A percentile compares a stretch with the other conserved stretches of the same genome.
Conservation (phyloP, 1,140 invertebrate genomes). For the Scaptomyza graminum region DNA sequence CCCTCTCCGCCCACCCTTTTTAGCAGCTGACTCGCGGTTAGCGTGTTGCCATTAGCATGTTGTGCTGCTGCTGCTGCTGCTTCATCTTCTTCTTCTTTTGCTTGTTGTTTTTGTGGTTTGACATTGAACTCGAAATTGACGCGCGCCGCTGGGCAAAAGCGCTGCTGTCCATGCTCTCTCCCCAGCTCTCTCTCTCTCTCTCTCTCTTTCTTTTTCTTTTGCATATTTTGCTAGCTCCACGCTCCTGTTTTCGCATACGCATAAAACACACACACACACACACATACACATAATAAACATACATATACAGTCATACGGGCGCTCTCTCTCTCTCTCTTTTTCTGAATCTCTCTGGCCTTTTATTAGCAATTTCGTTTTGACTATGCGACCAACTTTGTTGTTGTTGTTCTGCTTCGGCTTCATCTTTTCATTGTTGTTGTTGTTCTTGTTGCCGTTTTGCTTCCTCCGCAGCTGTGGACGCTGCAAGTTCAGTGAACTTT, state of each 20-base stretch:
- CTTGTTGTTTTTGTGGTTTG: constrained; percentile 75
- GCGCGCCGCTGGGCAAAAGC: constrained; percentile 70
- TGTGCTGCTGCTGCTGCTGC: constrained; percentile 8
- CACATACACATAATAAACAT: neutral
- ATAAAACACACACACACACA: constrained; percentile 18
- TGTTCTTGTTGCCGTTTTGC: constrained; percentile 25
- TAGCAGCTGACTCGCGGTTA: neutral
- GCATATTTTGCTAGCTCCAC: constrained; percentile 10
- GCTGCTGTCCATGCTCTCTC: constrained; percentile 37
- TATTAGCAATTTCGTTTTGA: constrained; percentile 70
- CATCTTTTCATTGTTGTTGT: constrained; percentile 28
- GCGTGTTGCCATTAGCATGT: constrained; percentile 6
- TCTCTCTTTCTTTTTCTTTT: constrained; percentile 1
- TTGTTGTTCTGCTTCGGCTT: constrained; percentile 10
- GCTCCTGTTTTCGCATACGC: constrained; percentile 28
- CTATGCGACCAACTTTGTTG: constrained; percentile 43
- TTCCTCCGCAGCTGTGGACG: constrained; percentile 58
- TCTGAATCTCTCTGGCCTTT: constrained; percentile 33
- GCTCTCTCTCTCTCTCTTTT: constrained; percentile 17
- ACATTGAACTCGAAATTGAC: constrained; percentile 83
- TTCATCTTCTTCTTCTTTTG: constrained; percentile 15
- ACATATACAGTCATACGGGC: constrained; percentile 25
- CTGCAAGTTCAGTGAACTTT: constrained; percentile 66
- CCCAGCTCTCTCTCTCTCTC: constrained; percentile 12
- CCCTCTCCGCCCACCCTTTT: neutral